Evolutionary conservation across 2,797 vertebrate species (phyloP).

Genomic region (Danio choprae): DNA sequence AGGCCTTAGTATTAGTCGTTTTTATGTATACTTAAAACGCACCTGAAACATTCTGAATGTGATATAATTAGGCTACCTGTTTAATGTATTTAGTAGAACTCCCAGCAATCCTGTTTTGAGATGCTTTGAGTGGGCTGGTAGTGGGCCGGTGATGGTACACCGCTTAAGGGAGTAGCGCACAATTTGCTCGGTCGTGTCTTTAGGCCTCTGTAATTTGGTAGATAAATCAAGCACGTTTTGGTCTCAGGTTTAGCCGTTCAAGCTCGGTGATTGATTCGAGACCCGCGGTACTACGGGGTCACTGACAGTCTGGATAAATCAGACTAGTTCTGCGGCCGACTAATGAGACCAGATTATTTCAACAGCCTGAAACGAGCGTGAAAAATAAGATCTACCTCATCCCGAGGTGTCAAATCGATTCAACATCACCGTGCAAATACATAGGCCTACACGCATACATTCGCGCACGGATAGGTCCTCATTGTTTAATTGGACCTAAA

Average conservation of each 20-base stretch:
- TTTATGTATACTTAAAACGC: background rate
- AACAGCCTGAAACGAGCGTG: constrained; percentile 88
- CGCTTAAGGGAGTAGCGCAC: constrained; percentile 29
- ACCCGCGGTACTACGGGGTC: constrained; percentile 93
- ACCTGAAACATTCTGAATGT: background rate
- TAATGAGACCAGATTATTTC: constrained; percentile 98
- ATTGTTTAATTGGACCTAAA: constrained; percentile 79
- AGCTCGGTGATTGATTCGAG: constrained; percentile 93
- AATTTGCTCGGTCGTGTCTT: constrained; percentile 47
- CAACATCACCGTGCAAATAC: constrained; percentile 89
- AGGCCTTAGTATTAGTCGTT: background rate
- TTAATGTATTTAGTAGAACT: constrained; percentile 4
- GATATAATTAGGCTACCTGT: background rate
- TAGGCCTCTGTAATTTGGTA: constrained; percentile 89
- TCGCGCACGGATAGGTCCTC: constrained; percentile 6
- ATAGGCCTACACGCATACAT: constrained; percentile 74
- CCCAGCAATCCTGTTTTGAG: constrained; percentile 5
- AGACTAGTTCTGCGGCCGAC: constrained; percentile 88
- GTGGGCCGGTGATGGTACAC: constrained; percentile 2
- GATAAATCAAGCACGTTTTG: constrained; percentile 89
- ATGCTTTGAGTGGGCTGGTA: background rate
- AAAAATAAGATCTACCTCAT: constrained; percentile 87
- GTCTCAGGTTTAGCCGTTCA: constrained; percentile 78
- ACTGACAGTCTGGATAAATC: constrained; percentile 96
- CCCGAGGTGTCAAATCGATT: constrained; percentile 95